Conservation (phyloP, 2,888 invertebrate species). For the Chirona hameri region DNA sequence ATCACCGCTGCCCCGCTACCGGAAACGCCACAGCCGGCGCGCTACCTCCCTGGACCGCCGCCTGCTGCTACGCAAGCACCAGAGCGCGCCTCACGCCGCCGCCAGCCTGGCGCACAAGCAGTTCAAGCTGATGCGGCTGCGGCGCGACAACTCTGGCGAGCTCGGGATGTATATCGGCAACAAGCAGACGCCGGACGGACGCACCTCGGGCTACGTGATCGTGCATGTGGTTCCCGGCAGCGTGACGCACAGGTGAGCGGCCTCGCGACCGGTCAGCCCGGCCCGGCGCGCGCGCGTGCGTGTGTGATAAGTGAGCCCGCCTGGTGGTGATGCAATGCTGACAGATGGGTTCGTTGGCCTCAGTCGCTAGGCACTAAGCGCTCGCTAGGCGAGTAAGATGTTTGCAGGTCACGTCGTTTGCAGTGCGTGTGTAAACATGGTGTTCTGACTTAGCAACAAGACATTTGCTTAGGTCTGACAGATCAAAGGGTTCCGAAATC, state of each 20-base stretch:
- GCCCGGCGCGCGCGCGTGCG: neutral
- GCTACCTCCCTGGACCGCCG: constrained; percentile 30
- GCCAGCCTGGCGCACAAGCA: constrained; percentile 35
- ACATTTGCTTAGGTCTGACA: too few species aligned
- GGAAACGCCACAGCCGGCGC: constrained; percentile 32
- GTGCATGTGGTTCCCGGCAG: constrained; percentile 68
- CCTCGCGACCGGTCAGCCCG: too few species aligned
- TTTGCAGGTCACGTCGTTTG: too few species aligned
- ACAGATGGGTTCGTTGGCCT: too few species aligned
- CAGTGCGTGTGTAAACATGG: too few species aligned
- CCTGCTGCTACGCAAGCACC: constrained; percentile 35
- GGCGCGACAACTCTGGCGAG: constrained; percentile 58
- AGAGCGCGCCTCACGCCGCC: constrained; percentile 34
- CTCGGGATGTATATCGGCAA: constrained; percentile 69
- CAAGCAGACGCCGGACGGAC: constrained; percentile 53
- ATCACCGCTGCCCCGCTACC: neutral
- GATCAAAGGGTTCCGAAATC: too few species aligned
- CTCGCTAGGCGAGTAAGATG: too few species aligned
- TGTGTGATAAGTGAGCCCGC: neutral
- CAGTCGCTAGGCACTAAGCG: too few species aligned
- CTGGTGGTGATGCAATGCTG: too few species aligned
- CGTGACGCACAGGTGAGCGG: constrained; percentile 61
- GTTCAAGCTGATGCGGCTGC: constrained; percentile 55
- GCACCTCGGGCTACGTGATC: constrained; percentile 63
- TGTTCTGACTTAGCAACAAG: too few species aligned